Base-by-base conservation (phyloP, 2,888 invertebrate genomes). In the Meandrusa payeni region DNA sequence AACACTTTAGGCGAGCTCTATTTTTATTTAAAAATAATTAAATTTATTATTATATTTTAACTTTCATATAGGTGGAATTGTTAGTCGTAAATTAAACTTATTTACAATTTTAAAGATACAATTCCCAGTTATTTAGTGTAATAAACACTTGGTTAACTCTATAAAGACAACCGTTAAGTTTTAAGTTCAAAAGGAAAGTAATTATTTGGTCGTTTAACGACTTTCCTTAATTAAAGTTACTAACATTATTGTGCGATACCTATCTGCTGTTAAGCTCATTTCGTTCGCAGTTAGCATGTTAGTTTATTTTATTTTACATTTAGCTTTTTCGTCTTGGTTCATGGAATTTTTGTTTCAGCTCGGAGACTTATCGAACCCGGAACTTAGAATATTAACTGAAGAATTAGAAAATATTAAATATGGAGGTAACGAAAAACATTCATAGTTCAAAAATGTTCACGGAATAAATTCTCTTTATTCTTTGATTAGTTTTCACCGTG, bases 371-470 rank as follows among this genome's bases (percentile, higher is more conserved):
- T 97, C 97, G 26, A 97, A 97, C 88, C 93, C 96, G 22, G 97
- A 97, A 78, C 88, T 98, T 52, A 91, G 97, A 69, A 92, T 95
- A 85, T 90, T 98, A 69, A 97, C 97, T 43, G 96, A 97, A 80
- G 95, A 97, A 79, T 89, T 97, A 76, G 95, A 95, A 74, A 94
- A 95, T 85, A 97, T 98, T 63, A 93, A 93, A 75, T 97, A 95
- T 69, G 96, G 96, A 75, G 97, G 97, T 95, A 87, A 90, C 90
- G 15, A 15, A n/a, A n/a, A n/a, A n/a, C n/a, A n/a, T n/a, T n/a
- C n/a, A n/a, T n/a, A n/a, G n/a, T n/a, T n/a, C n/a, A n/a, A n/a
- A n/a, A n/a, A n/a, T n/a, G n/a, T n/a, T n/a, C n/a, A n/a, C n/a
- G n/a, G n/a, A n/a, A n/a, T n/a, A n/a, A n/a, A n/a, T n/a, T n/a